Evolutionary conservation across 37 sponge, comb jelly and placozoan species (phyloP).

Genomic region (Beroe ovata): DNA sequence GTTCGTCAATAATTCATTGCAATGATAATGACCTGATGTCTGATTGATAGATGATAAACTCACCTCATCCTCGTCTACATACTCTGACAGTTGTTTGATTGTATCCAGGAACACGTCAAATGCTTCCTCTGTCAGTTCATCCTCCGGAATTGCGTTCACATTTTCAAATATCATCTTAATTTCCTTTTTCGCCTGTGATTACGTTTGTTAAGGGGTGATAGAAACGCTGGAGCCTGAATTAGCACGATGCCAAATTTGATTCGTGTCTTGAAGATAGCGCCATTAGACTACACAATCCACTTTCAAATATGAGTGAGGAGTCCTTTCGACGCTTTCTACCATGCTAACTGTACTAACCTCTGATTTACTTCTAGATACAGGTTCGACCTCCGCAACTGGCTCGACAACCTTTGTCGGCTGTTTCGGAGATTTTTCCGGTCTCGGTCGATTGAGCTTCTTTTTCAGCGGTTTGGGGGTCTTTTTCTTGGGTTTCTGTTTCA

Average conservation of each 20-base stretch:
- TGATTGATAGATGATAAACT: too few species aligned
- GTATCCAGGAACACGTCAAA: conserved; percentile 62
- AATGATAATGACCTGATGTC: too few species aligned
- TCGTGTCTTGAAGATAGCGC: neutral
- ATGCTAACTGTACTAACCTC: too few species aligned
- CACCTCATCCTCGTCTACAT: conserved; percentile 48
- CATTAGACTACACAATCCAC: too few species aligned
- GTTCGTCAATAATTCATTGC: too few species aligned
- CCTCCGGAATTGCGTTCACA: conserved; percentile 46
- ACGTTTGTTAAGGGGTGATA: too few species aligned
- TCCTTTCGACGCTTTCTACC: too few species aligned
- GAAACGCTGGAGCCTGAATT: too few species aligned
- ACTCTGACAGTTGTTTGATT: conserved; percentile 54
- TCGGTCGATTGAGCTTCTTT: neutral
- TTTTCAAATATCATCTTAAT: conserved; percentile 14
- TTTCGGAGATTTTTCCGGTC: neutral
- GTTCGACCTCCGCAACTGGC: neutral
- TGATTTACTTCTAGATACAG: neutral
- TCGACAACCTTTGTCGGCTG: neutral
- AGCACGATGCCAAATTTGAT: too few species aligned
- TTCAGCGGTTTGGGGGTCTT: neutral
- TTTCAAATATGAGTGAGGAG: too few species aligned
- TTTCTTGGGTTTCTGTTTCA: conserved; percentile 5
- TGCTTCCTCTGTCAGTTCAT: conserved; percentile 62
- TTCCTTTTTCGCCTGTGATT: conserved; percentile 22